Percentiles rank a stretch among this genome's conserved stretches.
phyloP scores from a whole-genome alignment of 2,888 invertebrate species.

The Malacosoma neustria region DNA sequence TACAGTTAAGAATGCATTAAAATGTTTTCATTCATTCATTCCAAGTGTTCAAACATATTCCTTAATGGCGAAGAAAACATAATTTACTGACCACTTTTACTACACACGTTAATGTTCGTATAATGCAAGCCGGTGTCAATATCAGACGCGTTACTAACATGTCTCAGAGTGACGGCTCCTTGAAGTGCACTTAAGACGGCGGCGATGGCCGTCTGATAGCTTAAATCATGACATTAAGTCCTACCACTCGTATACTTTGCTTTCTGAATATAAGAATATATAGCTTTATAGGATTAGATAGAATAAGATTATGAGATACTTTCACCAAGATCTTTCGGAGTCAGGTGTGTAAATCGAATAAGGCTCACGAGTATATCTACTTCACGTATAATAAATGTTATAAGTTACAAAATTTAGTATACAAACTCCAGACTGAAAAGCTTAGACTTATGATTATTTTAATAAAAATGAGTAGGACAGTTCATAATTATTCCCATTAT shows the following conservation, averaged over 20 bases:
- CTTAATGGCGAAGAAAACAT: neutral
- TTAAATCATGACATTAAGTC: constrained; percentile 26
- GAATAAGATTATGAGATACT: too few species aligned
- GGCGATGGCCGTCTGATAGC: constrained; percentile 28
- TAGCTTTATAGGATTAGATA: neutral
- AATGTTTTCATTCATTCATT: too few species aligned
- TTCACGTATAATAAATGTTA: too few species aligned
- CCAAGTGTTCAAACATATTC: too few species aligned
- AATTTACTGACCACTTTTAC: neutral
- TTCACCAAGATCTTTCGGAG: too few species aligned
- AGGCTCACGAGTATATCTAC: constrained; percentile 1
- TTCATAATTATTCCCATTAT: too few species aligned
- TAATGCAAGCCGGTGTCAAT: constrained; percentile 23
- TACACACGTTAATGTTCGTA: neutral
- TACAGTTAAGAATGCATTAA: too few species aligned
- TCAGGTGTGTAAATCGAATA: too few species aligned
- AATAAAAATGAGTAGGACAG: too few species aligned
- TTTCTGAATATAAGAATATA: neutral
- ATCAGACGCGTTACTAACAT: constrained; percentile 29
- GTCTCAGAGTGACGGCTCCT: constrained; percentile 31
- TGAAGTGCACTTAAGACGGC: constrained; percentile 40
- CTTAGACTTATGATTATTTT: too few species aligned
- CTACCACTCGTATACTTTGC: constrained; percentile 3
- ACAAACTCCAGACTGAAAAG: too few species aligned
- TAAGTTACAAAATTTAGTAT: too few species aligned